phyloP scores from a whole-genome alignment of 2,888 invertebrate species.

The Eupeodes latifasciatus region DNA sequence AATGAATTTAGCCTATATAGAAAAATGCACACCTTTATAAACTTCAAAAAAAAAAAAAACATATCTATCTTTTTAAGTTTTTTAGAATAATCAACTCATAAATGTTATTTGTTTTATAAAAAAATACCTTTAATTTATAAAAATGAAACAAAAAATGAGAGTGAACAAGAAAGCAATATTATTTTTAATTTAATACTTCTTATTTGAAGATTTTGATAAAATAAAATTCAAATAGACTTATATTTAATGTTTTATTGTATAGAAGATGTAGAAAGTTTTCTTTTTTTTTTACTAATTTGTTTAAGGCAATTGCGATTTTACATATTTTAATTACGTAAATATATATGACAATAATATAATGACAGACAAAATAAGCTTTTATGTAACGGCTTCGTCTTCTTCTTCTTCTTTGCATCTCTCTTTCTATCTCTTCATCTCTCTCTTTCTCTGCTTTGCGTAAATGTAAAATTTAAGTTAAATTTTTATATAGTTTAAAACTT shows the following conservation, averaged over 20 bases:
- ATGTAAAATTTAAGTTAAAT: neutral
- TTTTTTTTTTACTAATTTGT: neutral
- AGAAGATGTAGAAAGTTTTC: neutral
- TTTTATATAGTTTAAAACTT: neutral
- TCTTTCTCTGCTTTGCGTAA: neutral
- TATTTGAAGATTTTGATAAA: neutral
- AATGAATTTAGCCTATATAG: constrained; percentile 5
- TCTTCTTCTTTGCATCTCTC: constrained; percentile 16
- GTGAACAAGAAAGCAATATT: neutral
- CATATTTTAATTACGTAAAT: constrained; percentile 28
- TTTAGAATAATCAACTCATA: neutral
- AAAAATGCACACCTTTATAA: constrained; percentile 23
- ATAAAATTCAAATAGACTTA: constrained; percentile 9
- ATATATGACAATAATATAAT: constrained; percentile 70
- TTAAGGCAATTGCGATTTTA: constrained; percentile 60
- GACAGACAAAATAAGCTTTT: constrained; percentile 38
- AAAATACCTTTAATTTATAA: neutral
- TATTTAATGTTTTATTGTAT: neutral
- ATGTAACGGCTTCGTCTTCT: constrained; percentile 16
- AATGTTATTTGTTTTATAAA: neutral
- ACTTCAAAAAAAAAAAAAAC: neutral
- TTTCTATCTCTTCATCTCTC: neutral
- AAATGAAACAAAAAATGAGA: constrained; percentile 1
- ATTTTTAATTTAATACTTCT: constrained; percentile 3
- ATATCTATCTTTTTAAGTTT: constrained; percentile 1